phyloP scores from a whole-genome alignment of 2,113 vertebrate species.

The Cardinalis cardinalis region DNA sequence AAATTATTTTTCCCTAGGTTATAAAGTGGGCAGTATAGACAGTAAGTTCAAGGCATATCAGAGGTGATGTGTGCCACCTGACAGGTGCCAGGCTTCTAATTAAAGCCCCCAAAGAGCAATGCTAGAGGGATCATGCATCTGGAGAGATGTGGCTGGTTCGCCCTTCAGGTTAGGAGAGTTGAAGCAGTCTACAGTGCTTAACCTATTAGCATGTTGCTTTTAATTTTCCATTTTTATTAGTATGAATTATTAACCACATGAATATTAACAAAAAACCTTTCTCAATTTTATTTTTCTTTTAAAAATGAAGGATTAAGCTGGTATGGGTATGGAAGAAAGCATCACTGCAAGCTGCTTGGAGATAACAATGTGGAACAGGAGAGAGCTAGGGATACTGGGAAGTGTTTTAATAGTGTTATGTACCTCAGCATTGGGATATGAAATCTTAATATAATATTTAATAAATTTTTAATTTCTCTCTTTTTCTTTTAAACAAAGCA shows the following conservation, averaged over 20 bases:
- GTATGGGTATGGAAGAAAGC: neutral
- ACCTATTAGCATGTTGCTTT: slow-evolving; percentile 25
- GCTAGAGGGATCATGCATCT: neutral
- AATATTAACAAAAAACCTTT: slow-evolving; percentile 35
- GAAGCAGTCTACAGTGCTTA: neutral
- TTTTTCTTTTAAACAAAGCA: neutral
- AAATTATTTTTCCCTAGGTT: neutral
- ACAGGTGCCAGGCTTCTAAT: neutral
- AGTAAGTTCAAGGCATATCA: neutral
- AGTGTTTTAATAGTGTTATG: neutral
- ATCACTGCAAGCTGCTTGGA: neutral
- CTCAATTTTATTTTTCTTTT: slow-evolving; percentile 10
- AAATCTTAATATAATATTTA: slow-evolving; percentile 15
- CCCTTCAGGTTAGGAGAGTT: neutral
- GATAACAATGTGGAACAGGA: neutral
- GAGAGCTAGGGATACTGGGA: neutral
- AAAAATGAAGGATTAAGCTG: neutral
- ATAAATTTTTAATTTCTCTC: neutral
- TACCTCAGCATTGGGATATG: neutral
- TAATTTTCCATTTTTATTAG: slow-evolving; percentile 57
- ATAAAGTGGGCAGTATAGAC: neutral
- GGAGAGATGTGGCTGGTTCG: neutral
- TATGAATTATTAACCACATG: slow-evolving; percentile 39
- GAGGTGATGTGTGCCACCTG: neutral
- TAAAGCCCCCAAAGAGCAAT: neutral